phyloP scores from a whole-genome alignment of 2,113 vertebrate genomes.

The Nestor notabilis region DNA sequence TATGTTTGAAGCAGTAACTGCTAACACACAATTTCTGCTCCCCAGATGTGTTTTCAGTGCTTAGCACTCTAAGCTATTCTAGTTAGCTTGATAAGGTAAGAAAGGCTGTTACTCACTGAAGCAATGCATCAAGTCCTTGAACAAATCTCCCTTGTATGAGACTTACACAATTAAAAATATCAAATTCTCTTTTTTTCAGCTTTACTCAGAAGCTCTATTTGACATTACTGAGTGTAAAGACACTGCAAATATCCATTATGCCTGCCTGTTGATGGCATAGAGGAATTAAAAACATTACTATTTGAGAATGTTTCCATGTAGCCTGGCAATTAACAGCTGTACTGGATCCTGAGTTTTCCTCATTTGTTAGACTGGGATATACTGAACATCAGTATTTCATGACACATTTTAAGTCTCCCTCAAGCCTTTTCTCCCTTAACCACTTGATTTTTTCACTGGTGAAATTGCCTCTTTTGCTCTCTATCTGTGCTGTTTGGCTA shows the following conservation, averaged over 20 bases:
- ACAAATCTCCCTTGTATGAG: not conserved
- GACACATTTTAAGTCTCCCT: not conserved
- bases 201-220: not conserved
- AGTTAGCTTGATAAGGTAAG: not conserved
- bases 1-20: not conserved
- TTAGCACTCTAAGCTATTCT: not conserved
- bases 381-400: not conserved
- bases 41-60: not conserved
- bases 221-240: not conserved
- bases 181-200: not conserved
- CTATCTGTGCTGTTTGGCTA: not conserved
- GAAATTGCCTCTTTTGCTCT: not conserved
- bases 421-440: not conserved
- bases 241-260: not conserved
- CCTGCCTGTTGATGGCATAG: not conserved
- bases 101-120: not conserved
- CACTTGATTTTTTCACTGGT: not conserved
- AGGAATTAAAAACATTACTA: not conserved
- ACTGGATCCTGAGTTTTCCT: not conserved
- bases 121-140: not conserved
- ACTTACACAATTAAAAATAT: not conserved
- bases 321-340: not conserved
- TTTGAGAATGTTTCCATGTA: not conserved
- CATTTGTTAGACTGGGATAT: not conserved
- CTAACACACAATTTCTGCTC: not conserved